A percentile compares a stretch with the other conserved stretches of the same genome.
Conservation (phyloP, 2,113 vertebrate genomes). For the Puntigrus tetrazona region DNA sequence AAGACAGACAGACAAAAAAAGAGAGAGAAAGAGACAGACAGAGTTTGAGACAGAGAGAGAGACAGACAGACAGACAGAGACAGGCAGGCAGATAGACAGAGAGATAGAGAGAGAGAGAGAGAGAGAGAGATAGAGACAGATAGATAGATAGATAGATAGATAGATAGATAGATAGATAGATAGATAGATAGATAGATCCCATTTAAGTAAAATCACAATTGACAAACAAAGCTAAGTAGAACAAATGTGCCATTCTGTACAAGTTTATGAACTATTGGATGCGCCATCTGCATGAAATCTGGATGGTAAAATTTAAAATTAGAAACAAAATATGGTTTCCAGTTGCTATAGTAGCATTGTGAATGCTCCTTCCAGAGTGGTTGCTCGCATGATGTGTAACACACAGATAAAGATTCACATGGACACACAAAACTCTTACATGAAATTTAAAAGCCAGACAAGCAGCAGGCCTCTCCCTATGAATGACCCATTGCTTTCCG, state of each 20-base stretch:
- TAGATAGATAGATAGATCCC: too few relatives aligned
- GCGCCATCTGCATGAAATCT: neutral
- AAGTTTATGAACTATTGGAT: neutral
- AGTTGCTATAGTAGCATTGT: neutral
- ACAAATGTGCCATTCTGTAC: neutral
- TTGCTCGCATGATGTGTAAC: neutral
- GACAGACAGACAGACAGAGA: neutral
- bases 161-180: neutral
- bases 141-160: neutral
- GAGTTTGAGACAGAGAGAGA: neutral
- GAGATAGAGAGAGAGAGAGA: neutral
- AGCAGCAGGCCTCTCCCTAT: constrained; percentile 18
- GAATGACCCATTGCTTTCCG: constrained; percentile 14
- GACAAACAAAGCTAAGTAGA: neutral
- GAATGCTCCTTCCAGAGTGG: neutral
- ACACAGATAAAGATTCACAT: constrained; percentile 1
- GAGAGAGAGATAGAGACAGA: neutral
- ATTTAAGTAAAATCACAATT: neutral
- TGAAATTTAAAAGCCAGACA: neutral
- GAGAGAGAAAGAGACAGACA: neutral
- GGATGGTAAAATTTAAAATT: neutral
- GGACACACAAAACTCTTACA: constrained; percentile 22
- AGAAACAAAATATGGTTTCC: neutral
- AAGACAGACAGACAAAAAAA: too few relatives aligned
- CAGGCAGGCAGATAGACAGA: neutral